These are phyloP conservation scores for Pyrocoelia pectoralis DNA, from an alignment of 2,888 invertebrate species.

Conservation along the genomic window DNA sequence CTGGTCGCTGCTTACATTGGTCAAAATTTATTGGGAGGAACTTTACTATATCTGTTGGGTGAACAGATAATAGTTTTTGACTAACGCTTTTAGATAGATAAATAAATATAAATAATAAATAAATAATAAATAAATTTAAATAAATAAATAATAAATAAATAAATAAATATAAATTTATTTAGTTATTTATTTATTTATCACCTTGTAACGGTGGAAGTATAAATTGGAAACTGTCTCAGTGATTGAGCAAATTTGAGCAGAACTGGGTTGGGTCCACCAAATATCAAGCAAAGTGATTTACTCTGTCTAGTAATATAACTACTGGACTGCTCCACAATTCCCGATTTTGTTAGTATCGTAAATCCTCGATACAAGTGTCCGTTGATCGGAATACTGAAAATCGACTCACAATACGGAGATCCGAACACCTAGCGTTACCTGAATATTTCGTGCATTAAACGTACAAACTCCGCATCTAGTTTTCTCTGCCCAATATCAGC, in stretches of 20 bases:
- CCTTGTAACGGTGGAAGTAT: conserved; percentile 73
- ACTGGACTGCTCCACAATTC: conserved; percentile 12
- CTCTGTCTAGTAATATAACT: not conserved
- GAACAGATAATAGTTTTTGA: too few relatives aligned
- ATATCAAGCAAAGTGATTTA: conserved; percentile 11
- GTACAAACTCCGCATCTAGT: conserved; percentile 66
- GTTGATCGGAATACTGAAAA: not conserved
- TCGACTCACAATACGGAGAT: too few relatives aligned
- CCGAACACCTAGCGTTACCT: too few relatives aligned
- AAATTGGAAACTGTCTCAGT: conserved; percentile 77
- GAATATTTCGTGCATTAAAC: conserved; percentile 46
- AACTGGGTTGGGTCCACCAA: conserved; percentile 6
- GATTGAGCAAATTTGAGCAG: conserved; percentile 12
- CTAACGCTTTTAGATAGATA: too few relatives aligned
- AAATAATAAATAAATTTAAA: too few relatives aligned
- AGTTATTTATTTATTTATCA: too few relatives aligned
- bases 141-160: too few relatives aligned
- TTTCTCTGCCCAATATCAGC: conserved; percentile 69
- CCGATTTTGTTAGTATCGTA: conserved; percentile 18
- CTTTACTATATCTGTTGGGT: too few relatives aligned
- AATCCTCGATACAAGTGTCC: conserved; percentile 18
- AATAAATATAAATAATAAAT: too few relatives aligned
- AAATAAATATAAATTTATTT: too few relatives aligned
- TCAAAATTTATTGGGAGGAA: too few relatives aligned
- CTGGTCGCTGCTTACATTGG: too few relatives aligned